phyloP scores from a whole-genome alignment of 2,113 vertebrate species.

The Microcebus lehilahytsara region DNA sequence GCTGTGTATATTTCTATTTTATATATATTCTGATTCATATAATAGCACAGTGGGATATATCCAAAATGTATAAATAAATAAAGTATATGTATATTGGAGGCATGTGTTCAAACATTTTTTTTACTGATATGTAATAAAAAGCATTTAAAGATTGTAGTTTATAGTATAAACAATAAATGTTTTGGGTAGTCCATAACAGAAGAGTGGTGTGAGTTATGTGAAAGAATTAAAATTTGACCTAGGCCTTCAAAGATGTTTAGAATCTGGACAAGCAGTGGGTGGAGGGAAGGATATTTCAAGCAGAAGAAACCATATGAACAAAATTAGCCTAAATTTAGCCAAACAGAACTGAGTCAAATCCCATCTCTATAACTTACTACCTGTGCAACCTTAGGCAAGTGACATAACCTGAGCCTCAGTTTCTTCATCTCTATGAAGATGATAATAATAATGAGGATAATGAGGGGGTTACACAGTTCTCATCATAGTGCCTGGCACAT shows the following conservation, averaged over 20 bases:
- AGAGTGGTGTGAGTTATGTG: not conserved
- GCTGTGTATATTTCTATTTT: not conserved
- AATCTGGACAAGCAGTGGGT: not conserved
- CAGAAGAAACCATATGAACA: not conserved
- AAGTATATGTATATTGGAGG: not conserved
- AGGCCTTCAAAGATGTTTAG: not conserved
- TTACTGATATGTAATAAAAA: not conserved
- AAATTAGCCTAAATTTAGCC: not conserved
- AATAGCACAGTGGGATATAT: not conserved
- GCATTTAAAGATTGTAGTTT: not conserved
- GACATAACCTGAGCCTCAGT: not conserved
- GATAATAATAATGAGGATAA: not conserved
- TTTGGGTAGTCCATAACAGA: not conserved
- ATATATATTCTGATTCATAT: not conserved
- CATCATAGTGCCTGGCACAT: not conserved
- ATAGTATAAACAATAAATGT: not conserved
- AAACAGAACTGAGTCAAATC: constrained; percentile 24
- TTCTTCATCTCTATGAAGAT: not conserved
- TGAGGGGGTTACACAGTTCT: not conserved
- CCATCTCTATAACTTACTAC: constrained; percentile 7
- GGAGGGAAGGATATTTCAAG: not conserved
- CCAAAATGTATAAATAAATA: not conserved
- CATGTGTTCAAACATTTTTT: not conserved
- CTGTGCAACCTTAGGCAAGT: not conserved
- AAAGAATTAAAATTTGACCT: constrained; percentile 7